A percentile compares a stretch with the other conserved stretches of the same genome.
These are phyloP conservation scores for Myxocyprinus asiaticus DNA, from an alignment of 2,113 vertebrate species.

Conservation along the genomic window DNA sequence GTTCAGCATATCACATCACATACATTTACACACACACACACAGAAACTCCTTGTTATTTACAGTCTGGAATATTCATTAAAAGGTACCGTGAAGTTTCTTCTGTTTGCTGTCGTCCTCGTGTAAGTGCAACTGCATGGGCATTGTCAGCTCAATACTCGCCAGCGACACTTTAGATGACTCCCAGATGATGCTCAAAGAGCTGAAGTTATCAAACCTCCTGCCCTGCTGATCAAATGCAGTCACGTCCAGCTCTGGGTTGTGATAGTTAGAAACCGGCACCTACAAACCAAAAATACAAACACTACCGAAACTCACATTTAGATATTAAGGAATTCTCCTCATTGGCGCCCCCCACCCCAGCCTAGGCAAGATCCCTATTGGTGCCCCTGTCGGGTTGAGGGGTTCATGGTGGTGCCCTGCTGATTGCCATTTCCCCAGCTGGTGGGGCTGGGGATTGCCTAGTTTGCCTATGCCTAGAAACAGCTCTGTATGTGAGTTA, in stretches of 20 bases:
- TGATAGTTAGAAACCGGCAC: constrained; percentile 92
- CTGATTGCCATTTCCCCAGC: no score
- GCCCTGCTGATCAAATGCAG: constrained; percentile 88
- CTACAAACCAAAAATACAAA: constrained; percentile 63
- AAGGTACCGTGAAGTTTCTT: constrained; percentile 86
- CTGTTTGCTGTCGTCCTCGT: constrained; percentile 78
- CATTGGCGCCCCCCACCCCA: no score
- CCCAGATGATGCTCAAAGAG: constrained; percentile 87
- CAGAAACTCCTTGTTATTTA: neutral
- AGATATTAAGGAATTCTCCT: neutral
- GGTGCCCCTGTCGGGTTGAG: no score
- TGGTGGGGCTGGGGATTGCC: no score
- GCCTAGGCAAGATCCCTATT: no score
- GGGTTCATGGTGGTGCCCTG: no score
- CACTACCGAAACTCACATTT: neutral
- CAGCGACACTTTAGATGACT: constrained; percentile 77
- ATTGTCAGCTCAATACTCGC: constrained; percentile 78
- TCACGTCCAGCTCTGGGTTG: constrained; percentile 84
- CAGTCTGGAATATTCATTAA: neutral
- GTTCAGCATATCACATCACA: neutral
- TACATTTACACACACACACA: neutral
- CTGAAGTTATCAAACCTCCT: constrained; percentile 95
- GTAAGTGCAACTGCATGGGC: constrained; percentile 79
- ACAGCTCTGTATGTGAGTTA: neutral
- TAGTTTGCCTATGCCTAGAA: no score